Evolutionary conservation across 2,888 invertebrate genomes (phyloP), one percentile per base, ranked within the genome.

Genomic region (Odontothrips loti): DNA sequence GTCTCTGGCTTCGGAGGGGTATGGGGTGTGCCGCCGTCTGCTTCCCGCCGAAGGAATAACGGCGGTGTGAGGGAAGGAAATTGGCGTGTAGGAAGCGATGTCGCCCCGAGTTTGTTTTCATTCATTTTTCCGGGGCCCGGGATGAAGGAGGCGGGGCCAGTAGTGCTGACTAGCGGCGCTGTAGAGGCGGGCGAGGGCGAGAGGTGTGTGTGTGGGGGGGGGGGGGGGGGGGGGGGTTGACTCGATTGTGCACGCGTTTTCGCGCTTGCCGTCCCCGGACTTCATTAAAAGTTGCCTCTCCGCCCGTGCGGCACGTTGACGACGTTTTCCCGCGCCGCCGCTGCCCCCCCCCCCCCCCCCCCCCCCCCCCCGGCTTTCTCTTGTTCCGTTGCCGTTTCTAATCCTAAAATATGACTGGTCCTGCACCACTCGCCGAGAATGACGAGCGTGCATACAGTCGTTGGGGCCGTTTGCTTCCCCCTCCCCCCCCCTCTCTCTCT

Each of bases 241-340:
- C 34, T 43, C 34, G 34, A 43, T 43, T 43, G 2, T 43, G 34
- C 34, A 43, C 34, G 34, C 27, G 68, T 27, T 20, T 23, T 23
- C 68, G 68, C 68, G 34, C 23, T 27, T 11, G 68, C 68, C 27
- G 68, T 12, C 23, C 27, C 68, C 23, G 68, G 68, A 75, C 68
- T 75, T 75, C 68, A 75, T 75, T 75, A 75, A 75, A 75, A 75
- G 68, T 75, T 75, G 68, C 68, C 68, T 75, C 68, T 75, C 68
- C 34, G 34, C 34, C 51, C 51, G 51, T 51, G 20, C 58, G 58
- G 58, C 17, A n/a, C 58, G 58, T 15, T n/a, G 34, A 6, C 34
- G 34, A 20, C 20, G 51, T 51, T 20, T 51, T 20, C 51, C 51
- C n/a, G n/a, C n/a, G n/a, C n/a, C n/a, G n/a, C n/a, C n/a, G n/a